Conservation (phyloP, 2,113 vertebrate genomes). For the Paracyprichromis sp. region DNA sequence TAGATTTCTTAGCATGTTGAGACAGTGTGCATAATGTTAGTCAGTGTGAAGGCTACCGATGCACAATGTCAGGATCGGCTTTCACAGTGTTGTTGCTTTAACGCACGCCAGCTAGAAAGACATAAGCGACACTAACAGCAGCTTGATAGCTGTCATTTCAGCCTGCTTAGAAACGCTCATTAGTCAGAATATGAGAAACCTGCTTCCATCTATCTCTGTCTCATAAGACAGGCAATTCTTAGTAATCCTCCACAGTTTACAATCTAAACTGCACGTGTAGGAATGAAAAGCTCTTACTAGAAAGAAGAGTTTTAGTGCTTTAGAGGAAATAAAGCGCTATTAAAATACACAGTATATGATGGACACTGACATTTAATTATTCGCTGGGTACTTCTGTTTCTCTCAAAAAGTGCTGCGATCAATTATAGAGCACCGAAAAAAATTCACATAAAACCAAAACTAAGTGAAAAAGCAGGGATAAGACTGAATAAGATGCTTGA, state of each 20-base stretch:
- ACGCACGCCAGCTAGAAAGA: background rate
- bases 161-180: background rate
- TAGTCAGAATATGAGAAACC: background rate
- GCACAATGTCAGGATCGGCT: background rate
- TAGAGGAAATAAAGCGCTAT: background rate
- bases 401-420: background rate
- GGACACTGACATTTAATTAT: background rate
- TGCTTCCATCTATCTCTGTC: background rate
- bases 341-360: background rate
- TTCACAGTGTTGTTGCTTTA: background rate
- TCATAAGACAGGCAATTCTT: background rate
- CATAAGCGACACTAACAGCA: background rate
- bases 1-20: background rate
- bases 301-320: background rate
- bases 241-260: background rate
- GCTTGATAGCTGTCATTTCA: background rate
- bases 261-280: background rate
- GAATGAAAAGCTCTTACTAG: background rate
- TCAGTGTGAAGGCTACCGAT: background rate
- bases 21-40: background rate
- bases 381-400: background rate
- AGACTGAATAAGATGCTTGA: background rate
- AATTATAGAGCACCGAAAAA: background rate
- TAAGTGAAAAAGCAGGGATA: background rate
- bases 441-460: background rate